Percentiles rank a stretch among this genome's conserved stretches.
Conservation (phyloP, 1,140 invertebrate species). For the Onthophagus taurus region DNA sequence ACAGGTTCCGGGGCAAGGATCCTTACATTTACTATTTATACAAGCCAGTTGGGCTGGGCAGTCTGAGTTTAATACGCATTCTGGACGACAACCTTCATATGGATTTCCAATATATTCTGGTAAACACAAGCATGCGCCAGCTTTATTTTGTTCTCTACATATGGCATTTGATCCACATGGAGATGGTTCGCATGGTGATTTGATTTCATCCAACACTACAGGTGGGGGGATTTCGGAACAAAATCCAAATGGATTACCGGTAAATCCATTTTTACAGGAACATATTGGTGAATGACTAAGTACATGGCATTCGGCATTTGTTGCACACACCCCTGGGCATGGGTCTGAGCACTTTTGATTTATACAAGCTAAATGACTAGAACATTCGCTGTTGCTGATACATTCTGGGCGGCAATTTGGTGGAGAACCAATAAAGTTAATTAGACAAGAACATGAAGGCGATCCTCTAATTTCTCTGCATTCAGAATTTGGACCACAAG, state of each 20-base stretch:
- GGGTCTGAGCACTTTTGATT: slow-evolving; percentile 72
- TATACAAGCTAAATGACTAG: slow-evolving; percentile 60
- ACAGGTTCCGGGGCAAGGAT: slow-evolving; percentile 45
- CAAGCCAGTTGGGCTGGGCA: slow-evolving; percentile 40
- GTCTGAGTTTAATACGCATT: slow-evolving; percentile 42
- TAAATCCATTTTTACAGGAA: slow-evolving; percentile 46
- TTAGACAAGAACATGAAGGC: slow-evolving; percentile 57
- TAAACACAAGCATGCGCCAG: slow-evolving; percentile 42
- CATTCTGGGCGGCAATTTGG: slow-evolving; percentile 72
- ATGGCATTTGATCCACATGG: slow-evolving; percentile 45
- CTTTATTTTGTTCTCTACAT: slow-evolving; percentile 37
- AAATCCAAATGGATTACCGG: slow-evolving; percentile 47
- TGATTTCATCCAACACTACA: slow-evolving; percentile 1
- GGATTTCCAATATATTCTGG: slow-evolving; percentile 44
- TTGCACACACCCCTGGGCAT: slow-evolving; percentile 53
- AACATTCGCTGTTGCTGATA: slow-evolving; percentile 65
- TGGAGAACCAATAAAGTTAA: slow-evolving; percentile 63
- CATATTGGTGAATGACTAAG: slow-evolving; percentile 57
- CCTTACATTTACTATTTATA: slow-evolving; percentile 39
- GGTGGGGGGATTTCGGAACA: slow-evolving; percentile 18
- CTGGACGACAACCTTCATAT: slow-evolving; percentile 41
- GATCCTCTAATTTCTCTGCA: slow-evolving; percentile 52
- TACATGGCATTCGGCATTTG: slow-evolving; percentile 54
- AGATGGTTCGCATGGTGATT: slow-evolving; percentile 38
- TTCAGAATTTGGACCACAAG: slow-evolving; percentile 61